Evolutionary conservation across 2,797 vertebrate species (phyloP).

Genomic region (Aldrovandia affinis): DNA sequence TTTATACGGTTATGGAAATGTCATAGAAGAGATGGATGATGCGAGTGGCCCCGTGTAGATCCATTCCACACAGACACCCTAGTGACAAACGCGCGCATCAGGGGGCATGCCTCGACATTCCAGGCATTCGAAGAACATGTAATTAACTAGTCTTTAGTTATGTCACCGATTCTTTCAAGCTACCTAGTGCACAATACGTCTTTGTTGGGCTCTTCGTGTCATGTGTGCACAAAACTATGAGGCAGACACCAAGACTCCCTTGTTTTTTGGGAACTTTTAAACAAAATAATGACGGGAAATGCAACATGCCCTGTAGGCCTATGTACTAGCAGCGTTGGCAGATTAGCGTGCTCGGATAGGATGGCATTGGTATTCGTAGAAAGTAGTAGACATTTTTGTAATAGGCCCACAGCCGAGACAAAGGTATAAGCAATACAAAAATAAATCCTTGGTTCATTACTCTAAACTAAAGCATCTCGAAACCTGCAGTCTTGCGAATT

Average conservation of each 20-base stretch:
- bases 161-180: neutral
- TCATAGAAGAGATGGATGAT: neutral
- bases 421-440: neutral
- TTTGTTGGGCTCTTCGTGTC: neutral
- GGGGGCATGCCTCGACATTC: neutral
- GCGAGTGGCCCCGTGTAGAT: neutral
- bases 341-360: too few relatives aligned
- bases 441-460: neutral
- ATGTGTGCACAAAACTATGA: neutral
- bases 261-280: neutral
- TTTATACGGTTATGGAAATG: neutral
- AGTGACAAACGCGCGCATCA: neutral
- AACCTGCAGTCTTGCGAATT: neutral
- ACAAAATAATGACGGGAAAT: neutral
- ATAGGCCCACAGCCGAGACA: neutral
- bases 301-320: too few relatives aligned
- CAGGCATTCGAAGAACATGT: conserved; percentile 12
- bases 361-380: neutral
- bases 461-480: too few relatives aligned
- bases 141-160: conserved; percentile 7
- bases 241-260: neutral
- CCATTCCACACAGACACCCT: neutral
- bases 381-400: neutral
- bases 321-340: too few relatives aligned
- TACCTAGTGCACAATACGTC: neutral